Conservation (phyloP, 2,797 vertebrate species). For the Macrochelys suwanniensis region DNA sequence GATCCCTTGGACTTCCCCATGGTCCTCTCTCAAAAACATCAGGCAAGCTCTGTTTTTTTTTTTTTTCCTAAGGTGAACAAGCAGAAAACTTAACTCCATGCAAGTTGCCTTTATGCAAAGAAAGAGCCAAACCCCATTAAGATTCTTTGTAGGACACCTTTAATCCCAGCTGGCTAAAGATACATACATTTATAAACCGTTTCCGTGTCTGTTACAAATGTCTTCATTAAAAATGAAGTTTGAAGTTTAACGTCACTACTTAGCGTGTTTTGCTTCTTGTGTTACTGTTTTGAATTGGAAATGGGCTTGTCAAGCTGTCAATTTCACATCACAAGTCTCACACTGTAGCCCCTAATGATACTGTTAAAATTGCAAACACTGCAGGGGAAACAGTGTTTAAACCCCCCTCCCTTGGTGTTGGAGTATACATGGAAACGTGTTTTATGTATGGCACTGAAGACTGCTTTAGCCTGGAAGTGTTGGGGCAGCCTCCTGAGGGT, state of each 20-base stretch:
- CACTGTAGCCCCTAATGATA: background rate
- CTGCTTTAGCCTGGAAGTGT: too few relatives aligned
- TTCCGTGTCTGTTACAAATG: background rate
- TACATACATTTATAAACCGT: background rate
- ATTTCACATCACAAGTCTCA: background rate
- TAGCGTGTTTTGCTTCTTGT: fast-evolving
- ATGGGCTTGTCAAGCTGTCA: background rate
- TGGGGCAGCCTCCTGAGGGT: too few relatives aligned
- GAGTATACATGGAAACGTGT: background rate
- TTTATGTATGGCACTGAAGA: background rate
- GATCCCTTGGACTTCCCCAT: background rate
- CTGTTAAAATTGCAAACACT: fast-evolving
- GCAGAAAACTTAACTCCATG: fast-evolving
- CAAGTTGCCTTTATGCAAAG: background rate
- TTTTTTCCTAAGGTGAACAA: background rate
- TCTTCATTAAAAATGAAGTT: slow-evolving; percentile 25
- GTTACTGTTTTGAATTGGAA: background rate
- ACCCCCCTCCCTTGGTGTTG: background rate
- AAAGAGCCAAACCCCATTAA: background rate
- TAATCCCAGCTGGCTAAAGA: background rate
- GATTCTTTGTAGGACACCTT: slow-evolving; percentile 27
- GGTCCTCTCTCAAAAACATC: background rate
- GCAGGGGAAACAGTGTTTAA: background rate
- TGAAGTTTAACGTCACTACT: background rate
- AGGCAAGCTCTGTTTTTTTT: background rate